These are phyloP conservation scores for Andricus curvator DNA, from an alignment of 2,888 invertebrate species.

Conservation along the genomic window DNA sequence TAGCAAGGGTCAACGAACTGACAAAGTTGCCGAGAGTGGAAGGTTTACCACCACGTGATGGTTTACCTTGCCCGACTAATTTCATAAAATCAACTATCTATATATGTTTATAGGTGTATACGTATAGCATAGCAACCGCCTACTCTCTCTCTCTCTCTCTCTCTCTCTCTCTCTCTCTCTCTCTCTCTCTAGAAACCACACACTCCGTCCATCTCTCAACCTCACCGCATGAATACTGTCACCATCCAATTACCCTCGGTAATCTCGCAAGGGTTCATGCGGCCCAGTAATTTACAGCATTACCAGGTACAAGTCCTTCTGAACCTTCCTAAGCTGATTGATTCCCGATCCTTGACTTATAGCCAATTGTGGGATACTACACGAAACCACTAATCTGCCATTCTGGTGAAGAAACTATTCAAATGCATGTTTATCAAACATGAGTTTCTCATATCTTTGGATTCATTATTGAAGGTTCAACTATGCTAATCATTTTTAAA, in stretches of 20 bases:
- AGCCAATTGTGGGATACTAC: not conserved
- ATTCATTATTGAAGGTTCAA: too few species aligned
- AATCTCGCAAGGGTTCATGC: slow-evolving; percentile 59
- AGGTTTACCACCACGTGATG: slow-evolving; percentile 46
- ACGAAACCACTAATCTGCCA: not conserved
- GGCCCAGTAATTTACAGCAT: slow-evolving; percentile 62
- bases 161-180: too few species aligned
- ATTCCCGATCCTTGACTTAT: slow-evolving; percentile 9
- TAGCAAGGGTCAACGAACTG: slow-evolving; percentile 52
- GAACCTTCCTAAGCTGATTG: slow-evolving; percentile 27
- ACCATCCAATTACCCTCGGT: slow-evolving; percentile 65
- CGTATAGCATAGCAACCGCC: not conserved
- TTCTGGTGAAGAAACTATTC: too few species aligned
- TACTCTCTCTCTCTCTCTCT: not conserved
- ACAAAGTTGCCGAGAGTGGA: slow-evolving; percentile 50
- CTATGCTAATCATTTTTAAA: too few species aligned
- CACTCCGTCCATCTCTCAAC: slow-evolving; percentile 1
- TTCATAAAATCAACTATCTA: slow-evolving; percentile 49
- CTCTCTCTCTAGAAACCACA: not conserved
- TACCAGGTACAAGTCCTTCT: slow-evolving; percentile 43
- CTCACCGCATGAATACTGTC: slow-evolving; percentile 40
- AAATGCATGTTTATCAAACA: too few species aligned
- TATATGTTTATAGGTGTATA: slow-evolving; percentile 6
- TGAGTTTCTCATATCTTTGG: too few species aligned
- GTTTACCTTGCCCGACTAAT: slow-evolving; percentile 48